These are phyloP conservation scores for Psophia crepitans DNA, from an alignment of 2,113 vertebrate species.

Conservation along the genomic window DNA sequence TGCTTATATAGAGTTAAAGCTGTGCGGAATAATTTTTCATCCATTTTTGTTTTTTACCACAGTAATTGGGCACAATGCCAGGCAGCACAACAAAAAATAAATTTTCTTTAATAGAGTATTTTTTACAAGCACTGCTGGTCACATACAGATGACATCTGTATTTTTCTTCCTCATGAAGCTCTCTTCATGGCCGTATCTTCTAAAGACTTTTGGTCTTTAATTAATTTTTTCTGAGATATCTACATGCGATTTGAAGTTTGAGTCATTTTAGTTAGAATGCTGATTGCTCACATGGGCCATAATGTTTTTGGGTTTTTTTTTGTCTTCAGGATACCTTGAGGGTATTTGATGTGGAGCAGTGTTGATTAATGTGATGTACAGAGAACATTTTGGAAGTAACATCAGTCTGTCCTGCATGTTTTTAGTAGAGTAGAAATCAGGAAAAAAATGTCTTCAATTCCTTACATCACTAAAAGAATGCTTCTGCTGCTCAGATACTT, in stretches of 20 bases:
- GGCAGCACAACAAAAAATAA: background rate
- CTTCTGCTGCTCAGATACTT: background rate
- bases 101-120: slow-evolving; percentile 1
- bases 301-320: background rate
- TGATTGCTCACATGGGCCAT: background rate
- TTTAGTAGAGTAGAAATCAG: background rate
- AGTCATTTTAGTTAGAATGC: background rate
- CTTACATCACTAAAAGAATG: background rate
- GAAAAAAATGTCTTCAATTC: background rate
- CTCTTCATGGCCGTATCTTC: background rate
- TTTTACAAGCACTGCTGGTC: background rate
- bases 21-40: background rate
- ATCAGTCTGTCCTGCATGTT: background rate
- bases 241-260: background rate
- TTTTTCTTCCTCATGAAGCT: background rate
- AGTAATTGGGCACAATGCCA: slow-evolving; percentile 47
- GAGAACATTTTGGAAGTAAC: background rate
- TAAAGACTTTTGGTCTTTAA: background rate
- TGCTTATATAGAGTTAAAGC: background rate
- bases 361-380: background rate
- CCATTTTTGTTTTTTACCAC: background rate
- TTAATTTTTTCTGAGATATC: background rate
- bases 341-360: background rate
- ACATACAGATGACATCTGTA: background rate
- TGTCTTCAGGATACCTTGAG: background rate